A percentile compares a stretch with the other conserved stretches of the same genome.
phyloP scores from a whole-genome alignment of 2,113 vertebrate genomes.

The Lepus timidus region DNA sequence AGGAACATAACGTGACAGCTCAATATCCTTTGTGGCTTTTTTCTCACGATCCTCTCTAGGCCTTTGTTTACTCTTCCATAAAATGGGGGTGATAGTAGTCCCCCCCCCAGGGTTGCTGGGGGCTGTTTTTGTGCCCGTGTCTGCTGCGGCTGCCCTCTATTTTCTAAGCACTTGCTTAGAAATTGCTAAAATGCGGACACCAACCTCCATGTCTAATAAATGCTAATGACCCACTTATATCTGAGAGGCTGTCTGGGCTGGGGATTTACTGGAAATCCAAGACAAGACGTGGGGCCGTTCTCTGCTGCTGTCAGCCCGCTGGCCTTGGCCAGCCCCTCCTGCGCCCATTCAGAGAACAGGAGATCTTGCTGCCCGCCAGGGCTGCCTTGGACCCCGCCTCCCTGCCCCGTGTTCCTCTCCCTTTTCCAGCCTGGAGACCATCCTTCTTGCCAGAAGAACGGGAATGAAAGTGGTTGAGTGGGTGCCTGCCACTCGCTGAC shows the following conservation, averaged over 20 bases:
- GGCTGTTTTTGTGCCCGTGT: not conserved
- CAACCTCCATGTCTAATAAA: no score
- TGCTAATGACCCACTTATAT: not conserved
- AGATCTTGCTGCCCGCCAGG: not conserved
- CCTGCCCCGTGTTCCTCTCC: not conserved
- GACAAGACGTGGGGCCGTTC: not conserved
- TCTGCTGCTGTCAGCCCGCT: not conserved
- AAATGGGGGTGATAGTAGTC: not conserved
- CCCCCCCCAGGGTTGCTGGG: not conserved
- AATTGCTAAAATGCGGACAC: no score
- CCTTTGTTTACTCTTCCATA: not conserved
- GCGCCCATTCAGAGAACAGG: not conserved
- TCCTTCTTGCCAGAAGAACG: not conserved
- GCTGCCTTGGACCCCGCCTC: not conserved
- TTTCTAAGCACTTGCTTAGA: not conserved
- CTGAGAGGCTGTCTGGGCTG: not conserved
- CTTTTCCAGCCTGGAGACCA: not conserved
- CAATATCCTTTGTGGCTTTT: not conserved
- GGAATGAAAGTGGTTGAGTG: not conserved
- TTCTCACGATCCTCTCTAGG: not conserved
- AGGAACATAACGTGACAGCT: fast-evolving
- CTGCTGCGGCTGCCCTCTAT: not conserved
- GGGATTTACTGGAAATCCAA: not conserved
- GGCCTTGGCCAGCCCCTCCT: not conserved
- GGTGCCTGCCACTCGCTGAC: not conserved